Base-by-base conservation (phyloP, 2,113 vertebrate species). In the Xyrauchen texanus region DNA sequence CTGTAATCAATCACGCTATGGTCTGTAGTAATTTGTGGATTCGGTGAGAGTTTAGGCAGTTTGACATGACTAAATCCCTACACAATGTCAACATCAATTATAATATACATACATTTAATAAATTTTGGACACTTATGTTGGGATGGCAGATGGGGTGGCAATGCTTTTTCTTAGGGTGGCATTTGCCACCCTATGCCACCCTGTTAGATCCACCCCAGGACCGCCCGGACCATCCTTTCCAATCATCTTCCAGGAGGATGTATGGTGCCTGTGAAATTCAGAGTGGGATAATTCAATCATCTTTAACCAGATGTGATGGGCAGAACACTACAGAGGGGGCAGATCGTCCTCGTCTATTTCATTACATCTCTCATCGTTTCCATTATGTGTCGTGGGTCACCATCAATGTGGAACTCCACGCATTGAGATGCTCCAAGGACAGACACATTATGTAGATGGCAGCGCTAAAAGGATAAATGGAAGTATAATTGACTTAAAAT, bases 391-490 rank as follows among this genome's bases (percentile, higher is more conserved):
- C 71, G 8, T 0, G 4, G 66, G 71, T 11, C 44, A 2, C 49
- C 11, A 4, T 34, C 21, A 3, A 34, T 42, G 47, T 49, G 57
- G 6, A 46, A 13, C 52, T 3, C 34, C 5, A 15, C 55, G 15
- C n/a, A 13, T 8, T 4, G 68, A 34, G 68, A 68, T 16, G 8
- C 57, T 76, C 11, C 61, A 76, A 76, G 62, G 73, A 76, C 62
- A 12, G 49, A 52, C 73, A 55, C 49, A 76, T 65, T 76, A 76
- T 76, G 73, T 63, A 76, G 62, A 76, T 55, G 7, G 6, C n/a
- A 58, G 55, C 2, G 15, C 55, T 58, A 5, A 63, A 74, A 42
- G 71, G 71, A 74, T 63, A 8, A 63, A 74, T 1, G 3, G 46
- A 74, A 62, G 5, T 7, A 70, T 5, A 55, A 58, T 74, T 16